Evolutionary conservation across 1,140 invertebrate species (phyloP).

Genomic region (Trachymyrmex cornetzi): DNA sequence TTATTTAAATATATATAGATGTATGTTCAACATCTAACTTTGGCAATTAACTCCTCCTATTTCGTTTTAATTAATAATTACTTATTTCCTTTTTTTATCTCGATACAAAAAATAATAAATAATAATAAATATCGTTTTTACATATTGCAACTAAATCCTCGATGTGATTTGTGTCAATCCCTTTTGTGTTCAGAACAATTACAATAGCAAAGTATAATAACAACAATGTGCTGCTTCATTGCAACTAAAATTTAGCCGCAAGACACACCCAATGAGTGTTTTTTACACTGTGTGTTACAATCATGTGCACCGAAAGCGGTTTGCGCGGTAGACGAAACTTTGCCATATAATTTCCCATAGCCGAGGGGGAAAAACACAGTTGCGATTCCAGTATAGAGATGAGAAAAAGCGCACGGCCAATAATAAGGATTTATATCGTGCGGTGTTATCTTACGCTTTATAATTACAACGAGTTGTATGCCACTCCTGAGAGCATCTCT

Average conservation of each 20-base stretch:
- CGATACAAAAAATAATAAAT: no score
- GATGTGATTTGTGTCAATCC: background rate
- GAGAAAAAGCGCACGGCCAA: constrained; percentile 44
- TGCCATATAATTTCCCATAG: constrained; percentile 64
- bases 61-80: no score
- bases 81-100: no score
- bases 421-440: constrained; percentile 63
- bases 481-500: constrained; percentile 28
- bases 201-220: background rate
- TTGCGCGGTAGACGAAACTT: constrained; percentile 48
- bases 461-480: constrained; percentile 20
- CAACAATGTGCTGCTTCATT: background rate
- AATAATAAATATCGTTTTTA: background rate
- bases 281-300: background rate
- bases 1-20: no score
- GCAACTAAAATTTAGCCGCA: constrained; percentile 13
- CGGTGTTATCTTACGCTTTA: constrained; percentile 63
- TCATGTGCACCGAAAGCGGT: background rate
- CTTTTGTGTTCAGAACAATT: background rate
- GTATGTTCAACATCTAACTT: no score
- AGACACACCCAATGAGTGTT: constrained; percentile 15
- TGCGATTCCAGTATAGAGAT: constrained; percentile 10
- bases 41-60: no score
- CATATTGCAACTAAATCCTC: background rate
- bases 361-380: constrained; percentile 3